Conservation (phyloP, 1,140 invertebrate genomes). For the Microplitis demolitor region DNA sequence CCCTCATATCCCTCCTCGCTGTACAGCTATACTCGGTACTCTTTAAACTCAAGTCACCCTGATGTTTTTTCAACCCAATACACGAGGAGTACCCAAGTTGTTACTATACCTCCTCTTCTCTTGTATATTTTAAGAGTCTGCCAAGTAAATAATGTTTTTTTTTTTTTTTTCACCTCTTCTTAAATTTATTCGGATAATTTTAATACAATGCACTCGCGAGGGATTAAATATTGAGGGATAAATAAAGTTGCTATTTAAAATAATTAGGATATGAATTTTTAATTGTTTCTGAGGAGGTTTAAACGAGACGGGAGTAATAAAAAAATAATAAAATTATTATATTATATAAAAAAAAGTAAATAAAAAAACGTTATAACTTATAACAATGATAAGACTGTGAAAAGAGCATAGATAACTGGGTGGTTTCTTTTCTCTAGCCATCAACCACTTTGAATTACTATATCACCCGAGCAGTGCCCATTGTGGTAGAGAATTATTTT, state of each 20-base stretch:
- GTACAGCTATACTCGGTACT: background rate
- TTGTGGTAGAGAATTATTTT: conserved; percentile 60
- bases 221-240: no score
- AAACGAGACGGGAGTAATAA: no score
- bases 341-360: background rate
- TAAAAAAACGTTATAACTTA: background rate
- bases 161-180: no score
- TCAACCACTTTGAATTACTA: conserved; percentile 57
- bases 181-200: no score
- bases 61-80: conserved; percentile 23
- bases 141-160: no score
- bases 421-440: conserved; percentile 16
- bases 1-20: background rate
- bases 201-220: no score
- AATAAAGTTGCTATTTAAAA: no score
- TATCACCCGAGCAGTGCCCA: conserved; percentile 53
- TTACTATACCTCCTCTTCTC: conserved; percentile 2
- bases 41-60: conserved; percentile 7
- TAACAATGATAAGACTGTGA: background rate
- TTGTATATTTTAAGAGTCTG: no score
- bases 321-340: no score
- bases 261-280: no score
- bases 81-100: conserved; percentile 21
- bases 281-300: no score
- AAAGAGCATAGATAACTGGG: conserved; percentile 13